Base-by-base conservation (phyloP, 2,113 vertebrate species). In the Buteo buteo region DNA sequence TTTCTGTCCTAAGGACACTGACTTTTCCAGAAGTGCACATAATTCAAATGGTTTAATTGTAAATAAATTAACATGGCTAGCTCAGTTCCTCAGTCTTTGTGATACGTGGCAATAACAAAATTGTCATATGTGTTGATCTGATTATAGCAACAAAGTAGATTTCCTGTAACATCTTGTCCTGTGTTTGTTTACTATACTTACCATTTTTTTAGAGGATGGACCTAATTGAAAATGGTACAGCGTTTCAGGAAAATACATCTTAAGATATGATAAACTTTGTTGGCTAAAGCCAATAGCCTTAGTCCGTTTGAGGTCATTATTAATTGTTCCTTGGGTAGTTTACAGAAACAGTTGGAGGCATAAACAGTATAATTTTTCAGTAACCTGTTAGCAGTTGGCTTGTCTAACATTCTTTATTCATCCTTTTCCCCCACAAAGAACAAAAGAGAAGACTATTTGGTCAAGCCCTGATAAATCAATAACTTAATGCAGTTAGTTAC, bases 401-500 rank as follows among this genome's bases (percentile, higher is more conserved):
- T 88, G 82, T 95, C 94, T 95, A 93, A 73, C 50, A 65, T 82
- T 59, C 13, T 92, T 96, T 76, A 92, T 96, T 96, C 90, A 85
- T 96, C n/a, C 85, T 93, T 95, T 89, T 71, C 15, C 55, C 36
- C 21, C 15, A 79, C 50, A 92, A 92, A 95, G 90, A 94, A 95
- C 88, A 90, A 95, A 94, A 66, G 55, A 94, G 84, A 97, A 88
- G 79, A 89, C 47, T 92, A 73, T 94, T 97, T 97, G 97, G 93
- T 94, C 96, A 97, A 97, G 93, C 93, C 93, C 96, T 96, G 98
- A 97, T 98, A 98, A 98, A 98, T 98, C 97, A 98, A 98, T 98
- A 98, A 98, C 96, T 96, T 98, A 98, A 96, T 98, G 93, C 97
- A 97, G 96, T 98, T 98, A 98, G 97, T 98, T 98, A 98, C 97